phyloP scores from a whole-genome alignment of 2,888 invertebrate species.

The Xestoiulus laeticollis region DNA sequence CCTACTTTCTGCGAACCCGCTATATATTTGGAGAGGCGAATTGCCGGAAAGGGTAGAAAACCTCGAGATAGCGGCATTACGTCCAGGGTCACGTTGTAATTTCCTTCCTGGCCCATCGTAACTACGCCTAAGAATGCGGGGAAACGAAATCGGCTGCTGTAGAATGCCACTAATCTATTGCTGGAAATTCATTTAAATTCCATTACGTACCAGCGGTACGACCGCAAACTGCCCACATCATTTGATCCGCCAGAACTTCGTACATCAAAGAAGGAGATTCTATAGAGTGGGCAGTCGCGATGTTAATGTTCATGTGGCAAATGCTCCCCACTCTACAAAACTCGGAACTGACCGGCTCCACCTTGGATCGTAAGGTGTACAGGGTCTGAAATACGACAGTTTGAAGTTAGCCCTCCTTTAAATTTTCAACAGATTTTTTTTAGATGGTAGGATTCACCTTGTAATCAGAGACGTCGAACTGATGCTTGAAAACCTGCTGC shows the following conservation, averaged over 20 bases:
- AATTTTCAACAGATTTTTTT: no score
- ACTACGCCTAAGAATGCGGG: constrained; percentile 74
- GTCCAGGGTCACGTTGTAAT: constrained; percentile 80
- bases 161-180: neutral
- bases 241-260: constrained; percentile 90
- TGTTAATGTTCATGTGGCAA: constrained; percentile 68
- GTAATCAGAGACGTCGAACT: constrained; percentile 83
- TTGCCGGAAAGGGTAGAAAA: constrained; percentile 85
- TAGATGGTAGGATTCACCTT: constrained; percentile 70
- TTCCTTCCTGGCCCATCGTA: constrained; percentile 73
- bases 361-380: constrained; percentile 79
- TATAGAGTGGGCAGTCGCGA: constrained; percentile 58
- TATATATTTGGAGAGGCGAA: constrained; percentile 88
- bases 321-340: constrained; percentile 89
- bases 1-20: constrained; percentile 69
- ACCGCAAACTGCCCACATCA: constrained; percentile 92
- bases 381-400: constrained; percentile 71
- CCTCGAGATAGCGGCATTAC: constrained; percentile 94
- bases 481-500: constrained; percentile 70
- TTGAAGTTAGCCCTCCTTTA: neutral
- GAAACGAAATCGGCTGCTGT: constrained; percentile 57
- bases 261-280: constrained; percentile 80
- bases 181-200: neutral
- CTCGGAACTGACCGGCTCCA: constrained; percentile 84
- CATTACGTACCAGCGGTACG: constrained; percentile 77